These are phyloP conservation scores for Hermaeophaga mercurialis DNA, from an alignment of 2,888 invertebrate genomes.

Conservation along the genomic window DNA sequence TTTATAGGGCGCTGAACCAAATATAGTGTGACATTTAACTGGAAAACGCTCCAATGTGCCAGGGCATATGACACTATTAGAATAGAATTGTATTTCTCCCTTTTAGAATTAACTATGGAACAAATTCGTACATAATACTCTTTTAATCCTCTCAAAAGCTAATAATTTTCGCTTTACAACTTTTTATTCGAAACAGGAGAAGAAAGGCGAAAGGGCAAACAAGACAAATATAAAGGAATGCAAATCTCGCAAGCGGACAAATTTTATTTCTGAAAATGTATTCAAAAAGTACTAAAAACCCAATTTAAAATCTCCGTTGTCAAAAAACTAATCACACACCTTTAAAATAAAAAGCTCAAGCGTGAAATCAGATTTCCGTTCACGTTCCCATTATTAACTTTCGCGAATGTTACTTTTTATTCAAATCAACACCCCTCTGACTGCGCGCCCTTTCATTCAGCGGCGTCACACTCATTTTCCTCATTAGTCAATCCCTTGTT, in stretches of 20 bases:
- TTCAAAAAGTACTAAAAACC: slow-evolving; percentile 53
- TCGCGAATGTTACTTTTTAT: slow-evolving; percentile 59
- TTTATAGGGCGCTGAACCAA: no score
- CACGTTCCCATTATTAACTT: slow-evolving; percentile 60
- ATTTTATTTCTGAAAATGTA: slow-evolving; percentile 53
- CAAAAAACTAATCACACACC: slow-evolving; percentile 55
- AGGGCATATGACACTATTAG: no score
- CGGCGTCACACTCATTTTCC: no score
- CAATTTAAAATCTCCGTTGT: slow-evolving; percentile 57
- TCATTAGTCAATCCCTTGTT: no score
- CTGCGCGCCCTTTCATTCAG: slow-evolving; percentile 14
- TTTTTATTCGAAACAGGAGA: neutral
- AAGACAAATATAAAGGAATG: slow-evolving; percentile 36
- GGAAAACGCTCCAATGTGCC: no score
- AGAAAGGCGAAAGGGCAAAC: slow-evolving; percentile 24
- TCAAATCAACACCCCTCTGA: slow-evolving; percentile 52
- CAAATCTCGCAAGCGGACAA: slow-evolving; percentile 42
- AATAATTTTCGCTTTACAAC: no score
- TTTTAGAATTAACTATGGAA: no score
- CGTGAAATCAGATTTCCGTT: slow-evolving; percentile 58
- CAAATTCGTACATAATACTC: no score
- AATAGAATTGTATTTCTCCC: no score
- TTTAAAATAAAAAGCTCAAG: slow-evolving; percentile 54
- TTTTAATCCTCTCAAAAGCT: no score
- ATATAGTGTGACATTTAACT: no score